Conservation (phyloP, 2,888 invertebrate genomes). For the Tuberolachnus salignus region DNA sequence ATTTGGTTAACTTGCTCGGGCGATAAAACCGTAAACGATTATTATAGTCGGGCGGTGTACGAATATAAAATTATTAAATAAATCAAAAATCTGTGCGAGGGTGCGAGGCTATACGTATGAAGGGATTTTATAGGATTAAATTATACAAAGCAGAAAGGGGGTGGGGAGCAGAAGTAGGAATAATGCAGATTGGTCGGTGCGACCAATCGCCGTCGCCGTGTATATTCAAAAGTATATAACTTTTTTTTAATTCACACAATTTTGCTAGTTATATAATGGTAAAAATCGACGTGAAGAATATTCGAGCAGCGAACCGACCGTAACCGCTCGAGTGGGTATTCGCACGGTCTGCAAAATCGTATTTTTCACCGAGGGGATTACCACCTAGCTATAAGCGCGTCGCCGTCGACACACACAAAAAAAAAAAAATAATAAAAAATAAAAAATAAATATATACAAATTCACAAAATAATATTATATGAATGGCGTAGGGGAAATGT, state of each 20-base stretch:
- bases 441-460: background rate
- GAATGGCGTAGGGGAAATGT: slow-evolving; percentile 20
- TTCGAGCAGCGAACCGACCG: slow-evolving; percentile 5
- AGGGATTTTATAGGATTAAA: slow-evolving; percentile 18
- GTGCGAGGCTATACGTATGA: background rate
- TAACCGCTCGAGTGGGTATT: slow-evolving; percentile 6
- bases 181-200: slow-evolving; percentile 10
- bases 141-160: slow-evolving; percentile 11
- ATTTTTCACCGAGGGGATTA: background rate
- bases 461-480: background rate
- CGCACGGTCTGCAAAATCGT: slow-evolving; percentile 3
- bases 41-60: background rate
- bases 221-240: background rate
- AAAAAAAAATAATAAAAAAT: slow-evolving; percentile 4
- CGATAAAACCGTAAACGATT: background rate
- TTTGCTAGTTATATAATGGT: slow-evolving; percentile 17
- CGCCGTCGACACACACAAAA: no score
- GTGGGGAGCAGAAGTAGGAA: no score
- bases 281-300: slow-evolving; percentile 13
- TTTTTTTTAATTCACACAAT: slow-evolving; percentile 29
- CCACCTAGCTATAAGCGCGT: background rate
- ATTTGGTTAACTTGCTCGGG: no score
- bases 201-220: slow-evolving; percentile 7
- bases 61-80: slow-evolving; percentile 9
- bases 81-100: slow-evolving; percentile 5